Conservation (phyloP, 1,140 invertebrate genomes). For the Melitaea cinxia region DNA sequence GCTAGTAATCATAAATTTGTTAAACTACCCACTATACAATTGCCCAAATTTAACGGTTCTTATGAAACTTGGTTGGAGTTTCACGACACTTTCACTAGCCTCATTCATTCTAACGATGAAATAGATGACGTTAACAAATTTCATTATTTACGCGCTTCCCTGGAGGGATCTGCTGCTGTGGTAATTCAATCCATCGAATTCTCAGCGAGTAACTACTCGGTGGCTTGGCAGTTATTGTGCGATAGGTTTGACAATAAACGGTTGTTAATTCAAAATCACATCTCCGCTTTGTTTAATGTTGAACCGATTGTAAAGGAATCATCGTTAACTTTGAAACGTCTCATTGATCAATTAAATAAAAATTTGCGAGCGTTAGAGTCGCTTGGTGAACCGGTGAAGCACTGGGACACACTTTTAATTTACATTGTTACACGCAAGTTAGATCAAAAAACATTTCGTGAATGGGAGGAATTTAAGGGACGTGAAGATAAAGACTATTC, state of each 20-base stretch:
- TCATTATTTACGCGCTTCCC: slow-evolving; percentile 37
- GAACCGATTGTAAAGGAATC: slow-evolving; percentile 3
- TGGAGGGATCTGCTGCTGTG: slow-evolving; percentile 33
- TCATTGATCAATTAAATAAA: not conserved
- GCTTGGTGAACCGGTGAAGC: not conserved
- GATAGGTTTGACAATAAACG: slow-evolving; percentile 42
- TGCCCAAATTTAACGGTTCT: slow-evolving; percentile 26
- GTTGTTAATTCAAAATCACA: slow-evolving; percentile 36
- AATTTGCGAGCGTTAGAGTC: not conserved
- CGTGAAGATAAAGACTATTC: not conserved
- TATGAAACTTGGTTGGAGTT: slow-evolving; percentile 31
- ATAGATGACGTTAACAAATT: slow-evolving; percentile 41
- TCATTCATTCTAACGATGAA: slow-evolving; percentile 31
- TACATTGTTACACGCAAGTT: not conserved
- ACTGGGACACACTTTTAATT: not conserved
- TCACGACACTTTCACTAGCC: slow-evolving; percentile 28
- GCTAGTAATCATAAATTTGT: slow-evolving; percentile 11
- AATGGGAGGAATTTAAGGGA: slow-evolving; percentile 37
- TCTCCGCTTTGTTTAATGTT: slow-evolving; percentile 4
- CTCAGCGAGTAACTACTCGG: slow-evolving; percentile 33
- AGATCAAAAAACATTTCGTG: not conserved
- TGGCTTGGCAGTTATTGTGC: slow-evolving; percentile 44
- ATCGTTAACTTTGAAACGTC: not conserved
- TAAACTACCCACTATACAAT: slow-evolving; percentile 33
- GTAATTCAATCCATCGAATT: slow-evolving; percentile 33